A percentile compares a stretch with the other conserved stretches of the same genome.
These are phyloP conservation scores for Rhabdornis inornatus DNA, from an alignment of 2,113 vertebrate species.

Conservation along the genomic window DNA sequence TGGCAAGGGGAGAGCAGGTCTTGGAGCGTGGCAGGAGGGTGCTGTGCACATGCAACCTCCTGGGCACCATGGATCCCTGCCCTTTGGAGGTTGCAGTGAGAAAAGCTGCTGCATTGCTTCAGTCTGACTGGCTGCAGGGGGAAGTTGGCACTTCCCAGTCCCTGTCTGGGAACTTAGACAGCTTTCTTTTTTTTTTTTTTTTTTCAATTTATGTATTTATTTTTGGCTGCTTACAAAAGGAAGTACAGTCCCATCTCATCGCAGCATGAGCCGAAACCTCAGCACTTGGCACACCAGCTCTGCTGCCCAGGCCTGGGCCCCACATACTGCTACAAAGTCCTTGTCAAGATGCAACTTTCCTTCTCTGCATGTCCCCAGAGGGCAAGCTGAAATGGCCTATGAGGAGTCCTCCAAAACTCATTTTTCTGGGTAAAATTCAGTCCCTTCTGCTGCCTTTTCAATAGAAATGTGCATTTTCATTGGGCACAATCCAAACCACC, in stretches of 20 bases:
- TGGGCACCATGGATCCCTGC: fast-evolving
- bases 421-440: not conserved
- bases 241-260: not conserved
- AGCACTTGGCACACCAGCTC: not conserved
- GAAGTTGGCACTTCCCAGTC: slow-evolving; percentile 34
- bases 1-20: not conserved
- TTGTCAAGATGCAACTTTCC: not conserved
- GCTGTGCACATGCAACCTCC: fast-evolving
- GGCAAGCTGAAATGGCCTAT: not conserved
- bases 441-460: not conserved
- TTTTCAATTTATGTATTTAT: not conserved
- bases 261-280: not conserved
- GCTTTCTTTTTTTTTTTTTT: not conserved
- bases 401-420: not conserved
- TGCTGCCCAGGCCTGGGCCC: not conserved
- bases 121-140: not conserved
- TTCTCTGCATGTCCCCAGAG: not conserved
- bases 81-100: fast-evolving
- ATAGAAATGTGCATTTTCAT: not conserved
- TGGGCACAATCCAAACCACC: not conserved
- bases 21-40: not conserved
- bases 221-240: slow-evolving; percentile 33
- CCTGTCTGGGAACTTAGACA: slow-evolving; percentile 25
- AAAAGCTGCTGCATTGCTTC: not conserved
- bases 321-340: not conserved